phyloP scores from a whole-genome alignment of 1,140 invertebrate species.

The Pseudomyrmex concolor region DNA sequence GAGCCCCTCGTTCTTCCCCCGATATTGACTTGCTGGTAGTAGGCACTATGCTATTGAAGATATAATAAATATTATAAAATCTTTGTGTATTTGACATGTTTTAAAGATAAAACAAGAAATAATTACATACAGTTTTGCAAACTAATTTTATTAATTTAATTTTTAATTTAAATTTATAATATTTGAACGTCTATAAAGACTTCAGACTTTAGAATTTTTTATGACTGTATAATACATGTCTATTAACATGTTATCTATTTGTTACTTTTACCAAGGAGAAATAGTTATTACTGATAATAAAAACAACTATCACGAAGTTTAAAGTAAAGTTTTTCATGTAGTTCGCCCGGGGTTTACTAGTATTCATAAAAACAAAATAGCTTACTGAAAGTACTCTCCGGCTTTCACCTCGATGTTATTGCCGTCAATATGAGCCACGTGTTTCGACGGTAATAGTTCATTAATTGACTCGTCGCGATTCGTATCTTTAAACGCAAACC shows the following conservation, averaged over 20 bases:
- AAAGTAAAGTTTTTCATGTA: not conserved
- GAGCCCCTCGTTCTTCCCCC: conserved; percentile 91
- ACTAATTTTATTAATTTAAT: no score
- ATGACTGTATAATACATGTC: no score
- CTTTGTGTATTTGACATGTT: no score
- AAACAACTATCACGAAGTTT: not conserved
- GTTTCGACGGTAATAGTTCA: conserved; percentile 78
- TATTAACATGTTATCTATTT: not conserved
- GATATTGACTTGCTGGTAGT: conserved; percentile 81
- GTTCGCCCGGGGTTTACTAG: not conserved
- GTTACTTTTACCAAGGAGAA: not conserved
- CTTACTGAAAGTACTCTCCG: conserved; percentile 81
- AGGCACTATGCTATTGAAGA: conserved; percentile 72
- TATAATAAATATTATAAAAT: not conserved
- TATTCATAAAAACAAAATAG: conserved; percentile 17
- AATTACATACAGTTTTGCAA: no score
- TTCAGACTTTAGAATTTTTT: no score
- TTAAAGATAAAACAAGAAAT: no score
- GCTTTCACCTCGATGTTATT: conserved; percentile 83
- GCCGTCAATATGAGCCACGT: conserved; percentile 80
- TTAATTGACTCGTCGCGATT: conserved; percentile 58
- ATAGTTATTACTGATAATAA: not conserved
- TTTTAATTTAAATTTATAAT: no score
- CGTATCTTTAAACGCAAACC: conserved; percentile 38
- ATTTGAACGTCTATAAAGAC: no score